Conservation (phyloP, 2,113 vertebrate species). For the Isichthys henryi region DNA sequence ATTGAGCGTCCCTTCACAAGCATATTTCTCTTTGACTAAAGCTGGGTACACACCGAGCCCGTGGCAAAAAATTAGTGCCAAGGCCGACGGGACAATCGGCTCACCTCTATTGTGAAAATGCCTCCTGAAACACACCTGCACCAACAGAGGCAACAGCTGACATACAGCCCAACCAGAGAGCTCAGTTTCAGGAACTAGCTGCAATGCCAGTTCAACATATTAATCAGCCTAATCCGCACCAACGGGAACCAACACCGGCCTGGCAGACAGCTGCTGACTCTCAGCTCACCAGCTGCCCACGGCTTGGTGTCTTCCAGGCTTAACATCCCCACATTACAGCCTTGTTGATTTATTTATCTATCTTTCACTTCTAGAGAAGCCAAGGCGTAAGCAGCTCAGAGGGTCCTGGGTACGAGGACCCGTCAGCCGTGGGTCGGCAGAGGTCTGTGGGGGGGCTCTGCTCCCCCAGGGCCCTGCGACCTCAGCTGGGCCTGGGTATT, state of each 20-base stretch:
- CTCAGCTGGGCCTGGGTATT: slow-evolving; percentile 81
- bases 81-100: background rate
- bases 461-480: slow-evolving; percentile 78
- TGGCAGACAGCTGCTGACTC: background rate
- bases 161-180: background rate
- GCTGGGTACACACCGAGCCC: background rate
- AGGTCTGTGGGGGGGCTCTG: slow-evolving; percentile 63
- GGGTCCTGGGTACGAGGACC: slow-evolving; percentile 8
- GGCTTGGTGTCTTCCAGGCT: background rate
- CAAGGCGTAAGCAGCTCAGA: slow-evolving; percentile 9
- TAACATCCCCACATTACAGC: background rate
- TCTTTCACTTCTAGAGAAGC: slow-evolving; percentile 13
- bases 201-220: background rate
- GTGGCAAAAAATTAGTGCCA: background rate
- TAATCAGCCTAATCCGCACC: background rate
- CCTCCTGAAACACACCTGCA: background rate
- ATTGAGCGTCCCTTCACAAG: background rate
- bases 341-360: background rate
- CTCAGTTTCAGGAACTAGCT: background rate
- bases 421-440: slow-evolving; percentile 25
- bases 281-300: background rate
- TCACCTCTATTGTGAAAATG: background rate
- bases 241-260: background rate
- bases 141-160: background rate
- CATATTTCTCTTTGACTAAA: background rate